Evolutionary conservation across 2,797 vertebrate genomes (phyloP).

Genomic region (Leuciscus waleckii): DNA sequence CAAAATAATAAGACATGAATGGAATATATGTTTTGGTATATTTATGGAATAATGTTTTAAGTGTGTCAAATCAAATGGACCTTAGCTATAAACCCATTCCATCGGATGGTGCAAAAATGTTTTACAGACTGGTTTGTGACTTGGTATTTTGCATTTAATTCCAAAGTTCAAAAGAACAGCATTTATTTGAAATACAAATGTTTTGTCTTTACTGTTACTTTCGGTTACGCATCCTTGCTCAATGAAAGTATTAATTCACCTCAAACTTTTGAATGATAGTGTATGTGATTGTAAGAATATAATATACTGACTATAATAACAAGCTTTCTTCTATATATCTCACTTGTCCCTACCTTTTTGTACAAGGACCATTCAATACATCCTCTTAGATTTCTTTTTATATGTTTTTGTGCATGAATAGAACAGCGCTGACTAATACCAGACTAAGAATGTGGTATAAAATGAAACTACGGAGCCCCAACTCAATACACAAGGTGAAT

Average conservation of each 20-base stretch:
- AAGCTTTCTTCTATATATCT: background rate
- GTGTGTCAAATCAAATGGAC: constrained; percentile 4
- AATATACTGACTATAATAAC: background rate
- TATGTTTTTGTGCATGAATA: background rate
- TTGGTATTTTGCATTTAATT: background rate
- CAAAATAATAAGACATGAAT: background rate
- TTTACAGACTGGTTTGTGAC: background rate
- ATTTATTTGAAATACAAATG: background rate
- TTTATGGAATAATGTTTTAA: background rate
- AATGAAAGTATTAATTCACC: background rate
- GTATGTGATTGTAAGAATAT: background rate
- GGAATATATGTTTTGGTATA: background rate
- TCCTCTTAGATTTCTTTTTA: background rate
- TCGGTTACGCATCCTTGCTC: background rate
- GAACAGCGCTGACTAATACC: background rate
- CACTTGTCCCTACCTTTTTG: background rate
- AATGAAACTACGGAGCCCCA: background rate
- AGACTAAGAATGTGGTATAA: constrained; percentile 27
- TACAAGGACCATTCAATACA: background rate
- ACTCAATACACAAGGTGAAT: constrained; percentile 41
- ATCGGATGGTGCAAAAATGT: background rate
- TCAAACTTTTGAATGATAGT: background rate
- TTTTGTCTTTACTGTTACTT: background rate
- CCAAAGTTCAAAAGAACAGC: background rate
- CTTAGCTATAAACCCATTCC: background rate